phyloP scores from a whole-genome alignment of 2,797 vertebrate species.

The Choloepus didactylus region DNA sequence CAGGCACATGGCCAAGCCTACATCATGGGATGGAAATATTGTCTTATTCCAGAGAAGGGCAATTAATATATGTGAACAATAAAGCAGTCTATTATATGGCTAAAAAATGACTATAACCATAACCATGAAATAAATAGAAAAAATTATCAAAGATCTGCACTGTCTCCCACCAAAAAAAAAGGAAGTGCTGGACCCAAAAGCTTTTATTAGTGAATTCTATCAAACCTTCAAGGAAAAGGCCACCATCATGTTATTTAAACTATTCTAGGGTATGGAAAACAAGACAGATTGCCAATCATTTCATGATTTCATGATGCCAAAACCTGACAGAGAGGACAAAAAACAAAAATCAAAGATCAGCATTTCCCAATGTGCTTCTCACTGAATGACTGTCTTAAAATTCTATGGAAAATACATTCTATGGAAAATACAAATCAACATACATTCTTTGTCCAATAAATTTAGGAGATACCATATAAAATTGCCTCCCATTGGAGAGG shows the following conservation, averaged over 20 bases:
- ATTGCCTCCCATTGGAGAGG: not conserved
- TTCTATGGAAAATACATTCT: not conserved
- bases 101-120: constrained; percentile 30
- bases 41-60: constrained; percentile 20
- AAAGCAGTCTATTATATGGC: not conserved
- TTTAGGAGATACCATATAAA: not conserved
- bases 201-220: constrained; percentile 9
- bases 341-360: not conserved
- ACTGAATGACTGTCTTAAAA: not conserved
- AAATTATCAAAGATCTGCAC: not conserved
- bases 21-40: not conserved
- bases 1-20: not conserved
- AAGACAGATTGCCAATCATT: not conserved
- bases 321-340: not conserved
- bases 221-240: not conserved
- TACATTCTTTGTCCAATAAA: not conserved
- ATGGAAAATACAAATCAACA: too few relatives aligned
- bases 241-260: not conserved
- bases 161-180: not conserved
- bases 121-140: constrained; percentile 3
- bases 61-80: not conserved
- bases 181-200: not conserved
- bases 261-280: not conserved
- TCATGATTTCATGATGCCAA: not conserved
- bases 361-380: not conserved